Evolutionary conservation across 2,797 vertebrate genomes (phyloP), one percentile per base, ranked within the genome.

Genomic region (Thamnophis elegans): DNA sequence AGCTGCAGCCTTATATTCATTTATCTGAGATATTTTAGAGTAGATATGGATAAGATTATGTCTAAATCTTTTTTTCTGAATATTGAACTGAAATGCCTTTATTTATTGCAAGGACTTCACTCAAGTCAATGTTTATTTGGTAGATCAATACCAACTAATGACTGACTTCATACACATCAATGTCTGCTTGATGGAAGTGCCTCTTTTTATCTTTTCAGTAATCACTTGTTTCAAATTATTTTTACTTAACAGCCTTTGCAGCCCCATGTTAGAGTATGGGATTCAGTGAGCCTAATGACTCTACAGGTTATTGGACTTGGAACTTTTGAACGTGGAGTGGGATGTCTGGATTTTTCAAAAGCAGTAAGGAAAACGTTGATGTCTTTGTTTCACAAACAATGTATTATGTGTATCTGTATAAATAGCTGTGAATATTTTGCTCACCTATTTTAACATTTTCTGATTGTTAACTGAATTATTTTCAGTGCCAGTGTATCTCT

Each of bases 191-290:
- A 0, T 6, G 0, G 1, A 89, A 73, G 0, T 0, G 1, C 54
- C 8, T 47, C 6, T 42, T 87, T 90, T 56, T 62, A 91, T 14
- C 53, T 62, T 2, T 85, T 68, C 18, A 90, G 0, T 94, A 93
- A 95, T 20, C 4, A 42, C 59, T 18, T 92, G 59, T 94, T 68
- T 94, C 68, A 86, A 26, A 0, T 96, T 97, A 91, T 92, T 96
- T 96, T 96, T 92, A 16, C 18, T 0, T 96, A 0, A 0, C 96
- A 99, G 99, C 98, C 98, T 26, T 96, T 99, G 91, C 98, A 99
- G 96, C 99, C 99, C 91, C 99, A 99, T 51, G 99, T 99, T 4
- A 98, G 99, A 87, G 97, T 99, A 55, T 99, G 99, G 99, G 99
- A 99, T 97, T 99, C 99, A 1, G 98, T 99, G 95, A 99, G 98